Base-by-base conservation (phyloP, 53 echinoderm and acorn worm genomes). In the Holothuria leucospilota region DNA sequence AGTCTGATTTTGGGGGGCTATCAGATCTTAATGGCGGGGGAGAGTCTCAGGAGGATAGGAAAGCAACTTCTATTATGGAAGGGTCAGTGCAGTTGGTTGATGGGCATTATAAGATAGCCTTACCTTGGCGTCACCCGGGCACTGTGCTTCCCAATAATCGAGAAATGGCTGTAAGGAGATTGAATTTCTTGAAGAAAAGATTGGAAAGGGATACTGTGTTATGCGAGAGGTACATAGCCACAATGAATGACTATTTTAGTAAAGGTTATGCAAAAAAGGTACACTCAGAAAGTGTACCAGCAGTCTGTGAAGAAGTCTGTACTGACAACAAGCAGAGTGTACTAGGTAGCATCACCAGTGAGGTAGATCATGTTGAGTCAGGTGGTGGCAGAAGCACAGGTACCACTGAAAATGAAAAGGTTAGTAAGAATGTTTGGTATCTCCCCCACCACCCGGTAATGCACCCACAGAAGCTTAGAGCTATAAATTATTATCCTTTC, bases 1-100 rank as follows among this genome's bases (percentile, higher is more conserved):
- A n/a, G n/a, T n/a, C n/a, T n/a, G n/a, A n/a, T n/a, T n/a, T n/a
- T n/a, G n/a, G 88, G 71, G 82, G 39, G 18, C 24, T 30, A 25
- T 70, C 30, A 27, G 82, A 18, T 34, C 34, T 63, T 5, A 79
- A n/a, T 25, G 56, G 66, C 25, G 18, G 64, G n/a, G 70, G 79
- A 29, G 88, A 88, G 15, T 88, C 89, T 2, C 63, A 82, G 2
- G 89, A 88, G 81, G n/a, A n/a, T n/a, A n/a, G n/a, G n/a, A n/a
- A n/a, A n/a, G n/a, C n/a, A n/a, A n/a, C n/a, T n/a, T n/a, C n/a
- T n/a, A n/a, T n/a, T n/a, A n/a, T n/a, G n/a, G n/a, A n/a, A n/a
- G n/a, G n/a, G n/a, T n/a, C n/a, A n/a, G n/a, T n/a, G n/a, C n/a
- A n/a, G n/a, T n/a, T n/a, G n/a, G n/a, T n/a, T n/a, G n/a, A n/a